phyloP scores from a whole-genome alignment of 2,888 invertebrate genomes.

The Dolichomitus sp. region DNA sequence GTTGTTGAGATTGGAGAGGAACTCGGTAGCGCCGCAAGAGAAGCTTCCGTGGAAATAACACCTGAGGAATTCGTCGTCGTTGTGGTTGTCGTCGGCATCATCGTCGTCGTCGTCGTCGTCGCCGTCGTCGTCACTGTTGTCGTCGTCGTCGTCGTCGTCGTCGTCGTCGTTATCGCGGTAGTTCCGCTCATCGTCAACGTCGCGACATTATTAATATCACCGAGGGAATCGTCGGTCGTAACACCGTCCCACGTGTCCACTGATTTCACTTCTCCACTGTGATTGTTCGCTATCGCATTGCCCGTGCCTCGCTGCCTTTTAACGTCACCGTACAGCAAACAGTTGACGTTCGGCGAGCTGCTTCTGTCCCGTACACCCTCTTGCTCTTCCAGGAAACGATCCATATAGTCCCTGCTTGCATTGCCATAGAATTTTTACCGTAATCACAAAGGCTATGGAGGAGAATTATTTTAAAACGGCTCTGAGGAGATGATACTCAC shows the following conservation, averaged over 20 bases:
- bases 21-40: slow-evolving; percentile 27
- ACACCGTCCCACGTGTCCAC: slow-evolving; percentile 81
- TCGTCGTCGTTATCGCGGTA: slow-evolving; percentile 42
- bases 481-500: slow-evolving; percentile 85
- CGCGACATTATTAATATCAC: slow-evolving; percentile 61
- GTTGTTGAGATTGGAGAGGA: slow-evolving; percentile 41
- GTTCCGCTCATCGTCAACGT: slow-evolving; percentile 38
- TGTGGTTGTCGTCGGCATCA: slow-evolving; percentile 17
- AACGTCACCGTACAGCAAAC: slow-evolving; percentile 81
- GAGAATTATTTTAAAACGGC: neutral
- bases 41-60: slow-evolving; percentile 20
- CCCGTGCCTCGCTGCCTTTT: slow-evolving; percentile 81
- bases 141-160: slow-evolving; percentile 51
- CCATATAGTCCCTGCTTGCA: slow-evolving; percentile 93
- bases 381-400: slow-evolving; percentile 96
- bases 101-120: slow-evolving; percentile 26
- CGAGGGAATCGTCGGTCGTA: slow-evolving; percentile 70
- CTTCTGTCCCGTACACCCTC: slow-evolving; percentile 90
- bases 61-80: slow-evolving; percentile 43
- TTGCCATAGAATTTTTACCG: slow-evolving; percentile 70
- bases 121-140: slow-evolving; percentile 64
- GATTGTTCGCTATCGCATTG: slow-evolving; percentile 74
- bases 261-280: slow-evolving; percentile 77
- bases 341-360: slow-evolving; percentile 91
- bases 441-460: slow-evolving; percentile 51